phyloP scores from a whole-genome alignment of 2,113 vertebrate species.

The Aegithalos caudatus region DNA sequence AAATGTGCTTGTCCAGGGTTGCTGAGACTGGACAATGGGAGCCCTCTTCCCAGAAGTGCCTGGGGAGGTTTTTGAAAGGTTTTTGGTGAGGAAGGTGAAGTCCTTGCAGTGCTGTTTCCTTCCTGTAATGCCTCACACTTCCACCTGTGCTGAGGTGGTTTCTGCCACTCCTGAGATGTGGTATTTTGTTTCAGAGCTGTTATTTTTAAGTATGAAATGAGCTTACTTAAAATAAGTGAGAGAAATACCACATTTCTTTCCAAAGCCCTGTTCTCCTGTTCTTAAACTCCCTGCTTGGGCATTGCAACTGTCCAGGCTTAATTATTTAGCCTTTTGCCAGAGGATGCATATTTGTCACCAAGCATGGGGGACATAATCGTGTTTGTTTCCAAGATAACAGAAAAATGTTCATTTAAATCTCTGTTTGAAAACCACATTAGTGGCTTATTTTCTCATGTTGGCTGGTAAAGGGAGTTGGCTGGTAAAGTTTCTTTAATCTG shows the following conservation, averaged over 20 bases:
- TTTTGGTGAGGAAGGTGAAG: not conserved
- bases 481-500: not conserved
- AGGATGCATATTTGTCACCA: not conserved
- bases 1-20: not conserved
- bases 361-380: not conserved
- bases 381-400: not conserved
- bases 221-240: not conserved
- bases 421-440: not conserved
- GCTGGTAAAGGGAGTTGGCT: not conserved
- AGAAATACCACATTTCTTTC: not conserved
- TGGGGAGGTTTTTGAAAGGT: not conserved
- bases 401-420: not conserved
- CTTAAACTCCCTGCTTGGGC: not conserved
- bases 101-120: not conserved
- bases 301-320: not conserved
- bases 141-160: not conserved
- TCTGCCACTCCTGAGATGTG: not conserved
- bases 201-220: not conserved
- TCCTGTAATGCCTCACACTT: not conserved
- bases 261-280: not conserved
- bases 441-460: not conserved
- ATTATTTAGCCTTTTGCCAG: not conserved
- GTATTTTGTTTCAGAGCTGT: not conserved
- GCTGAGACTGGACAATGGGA: not conserved
- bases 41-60: fast-evolving